Conservation (phyloP, 2,888 invertebrate genomes). For the Tolmerus cingulatus region DNA sequence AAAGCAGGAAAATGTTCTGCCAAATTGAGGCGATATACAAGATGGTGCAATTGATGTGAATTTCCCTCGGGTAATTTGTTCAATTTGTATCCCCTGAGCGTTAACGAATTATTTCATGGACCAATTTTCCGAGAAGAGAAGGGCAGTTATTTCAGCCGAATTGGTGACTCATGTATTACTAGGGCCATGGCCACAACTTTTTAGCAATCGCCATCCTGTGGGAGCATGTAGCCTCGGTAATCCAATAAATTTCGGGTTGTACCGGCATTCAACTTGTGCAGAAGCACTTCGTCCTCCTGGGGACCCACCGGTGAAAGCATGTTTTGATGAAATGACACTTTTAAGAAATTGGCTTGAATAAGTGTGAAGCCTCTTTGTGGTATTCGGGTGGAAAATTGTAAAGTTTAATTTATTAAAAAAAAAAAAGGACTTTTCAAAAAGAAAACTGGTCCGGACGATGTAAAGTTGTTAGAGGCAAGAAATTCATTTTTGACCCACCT, state of each 20-base stretch:
- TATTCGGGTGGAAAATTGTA: not conserved
- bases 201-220: constrained; percentile 6
- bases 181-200: not conserved
- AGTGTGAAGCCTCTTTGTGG: not conserved
- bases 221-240: not conserved
- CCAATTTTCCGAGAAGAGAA: not conserved
- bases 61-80: constrained; percentile 29
- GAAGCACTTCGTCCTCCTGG: not conserved
- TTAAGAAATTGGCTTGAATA: not conserved
- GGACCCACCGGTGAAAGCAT: not conserved
- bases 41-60: not conserved
- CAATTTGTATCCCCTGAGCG: constrained; percentile 17
- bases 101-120: constrained; percentile 13
- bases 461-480: too few species aligned
- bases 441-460: not conserved
- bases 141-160: constrained; percentile 8
- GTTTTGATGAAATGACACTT: not conserved
- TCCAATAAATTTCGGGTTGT: constrained; percentile 8
- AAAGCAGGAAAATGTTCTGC: not conserved
- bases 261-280: not conserved
- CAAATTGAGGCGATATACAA: not conserved
- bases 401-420: not conserved
- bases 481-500: not conserved
- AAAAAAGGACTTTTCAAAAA: not conserved
- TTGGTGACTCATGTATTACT: constrained; percentile 13